Percentiles rank a stretch among this genome's conserved stretches.
Evolutionary conservation across 2,888 invertebrate genomes (phyloP).

Genomic region (Drosophila merina): DNA sequence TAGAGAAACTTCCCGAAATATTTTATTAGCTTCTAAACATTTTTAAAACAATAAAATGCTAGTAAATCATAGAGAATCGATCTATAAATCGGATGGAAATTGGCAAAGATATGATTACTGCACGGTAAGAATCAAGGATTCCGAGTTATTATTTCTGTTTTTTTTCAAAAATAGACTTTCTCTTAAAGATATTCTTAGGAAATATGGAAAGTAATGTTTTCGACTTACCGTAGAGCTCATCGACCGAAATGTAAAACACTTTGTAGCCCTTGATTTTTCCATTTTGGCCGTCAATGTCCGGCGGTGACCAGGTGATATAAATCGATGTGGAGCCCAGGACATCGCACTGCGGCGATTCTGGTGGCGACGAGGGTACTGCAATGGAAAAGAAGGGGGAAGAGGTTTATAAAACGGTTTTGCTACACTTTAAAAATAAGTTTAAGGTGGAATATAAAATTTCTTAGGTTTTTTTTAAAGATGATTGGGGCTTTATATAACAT

Average conservation of each 20-base stretch:
- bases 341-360: conserved; percentile 92
- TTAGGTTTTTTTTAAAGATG: background rate
- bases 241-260: conserved; percentile 91
- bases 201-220: background rate
- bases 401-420: conserved; percentile 62
- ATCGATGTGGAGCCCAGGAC: conserved; percentile 93
- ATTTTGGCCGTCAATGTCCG: conserved; percentile 91
- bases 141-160: background rate
- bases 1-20: too few relatives aligned
- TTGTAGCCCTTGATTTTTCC: conserved; percentile 94
- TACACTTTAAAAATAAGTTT: conserved; percentile 15
- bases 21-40: too few relatives aligned
- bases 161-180: too few relatives aligned
- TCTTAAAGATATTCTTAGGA: too few relatives aligned
- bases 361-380: conserved; percentile 93
- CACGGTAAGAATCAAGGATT: background rate
- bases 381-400: conserved; percentile 1
- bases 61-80: too few relatives aligned
- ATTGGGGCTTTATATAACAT: background rate
- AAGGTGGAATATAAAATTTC: background rate
- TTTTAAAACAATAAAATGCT: too few relatives aligned
- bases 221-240: conserved; percentile 90
- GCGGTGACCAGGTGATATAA: conserved; percentile 94
- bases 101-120: too few relatives aligned
- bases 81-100: too few relatives aligned